Percentiles rank a stretch among this genome's conserved stretches.
Evolutionary conservation across 2,888 invertebrate species (phyloP).

Genomic region (Anorthoa munda): DNA sequence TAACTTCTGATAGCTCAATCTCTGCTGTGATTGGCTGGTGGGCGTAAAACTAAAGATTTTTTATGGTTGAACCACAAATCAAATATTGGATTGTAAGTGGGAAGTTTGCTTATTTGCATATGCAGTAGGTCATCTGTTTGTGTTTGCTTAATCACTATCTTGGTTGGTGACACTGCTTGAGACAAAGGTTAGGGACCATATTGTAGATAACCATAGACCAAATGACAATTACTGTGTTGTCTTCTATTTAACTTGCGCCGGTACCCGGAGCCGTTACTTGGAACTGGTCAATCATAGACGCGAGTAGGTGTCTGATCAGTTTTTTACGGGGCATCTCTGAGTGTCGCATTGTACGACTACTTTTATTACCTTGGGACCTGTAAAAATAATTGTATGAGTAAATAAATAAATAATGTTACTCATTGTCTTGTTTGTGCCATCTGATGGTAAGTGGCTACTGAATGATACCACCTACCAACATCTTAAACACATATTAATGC

Average conservation of each 20-base stretch:
- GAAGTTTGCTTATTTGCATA: slow-evolving; percentile 53
- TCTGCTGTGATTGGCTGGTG: slow-evolving; percentile 62
- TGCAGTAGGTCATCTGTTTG: slow-evolving; percentile 30
- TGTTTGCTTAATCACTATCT: slow-evolving; percentile 1
- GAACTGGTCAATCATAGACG: too few relatives aligned
- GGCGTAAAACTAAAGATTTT: slow-evolving; percentile 60
- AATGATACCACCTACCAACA: background rate
- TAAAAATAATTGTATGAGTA: too few relatives aligned
- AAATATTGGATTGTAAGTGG: slow-evolving; percentile 60
- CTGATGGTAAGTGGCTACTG: background rate
- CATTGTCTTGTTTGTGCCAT: background rate
- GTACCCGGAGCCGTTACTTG: too few relatives aligned
- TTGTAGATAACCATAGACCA: too few relatives aligned
- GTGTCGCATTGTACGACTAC: too few relatives aligned
- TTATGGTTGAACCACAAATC: slow-evolving; percentile 63
- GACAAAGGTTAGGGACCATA: background rate
- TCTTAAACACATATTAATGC: background rate
- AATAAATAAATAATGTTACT: too few relatives aligned
- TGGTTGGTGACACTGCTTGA: slow-evolving; percentile 7
- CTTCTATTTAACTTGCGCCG: too few relatives aligned
- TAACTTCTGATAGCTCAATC: slow-evolving; percentile 64
- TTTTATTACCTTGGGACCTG: too few relatives aligned
- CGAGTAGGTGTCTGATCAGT: too few relatives aligned
- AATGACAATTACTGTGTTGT: too few relatives aligned
- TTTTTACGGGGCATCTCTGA: too few relatives aligned